phyloP scores from a whole-genome alignment of 2,113 vertebrate genomes.

The Phoxinus phoxinus region DNA sequence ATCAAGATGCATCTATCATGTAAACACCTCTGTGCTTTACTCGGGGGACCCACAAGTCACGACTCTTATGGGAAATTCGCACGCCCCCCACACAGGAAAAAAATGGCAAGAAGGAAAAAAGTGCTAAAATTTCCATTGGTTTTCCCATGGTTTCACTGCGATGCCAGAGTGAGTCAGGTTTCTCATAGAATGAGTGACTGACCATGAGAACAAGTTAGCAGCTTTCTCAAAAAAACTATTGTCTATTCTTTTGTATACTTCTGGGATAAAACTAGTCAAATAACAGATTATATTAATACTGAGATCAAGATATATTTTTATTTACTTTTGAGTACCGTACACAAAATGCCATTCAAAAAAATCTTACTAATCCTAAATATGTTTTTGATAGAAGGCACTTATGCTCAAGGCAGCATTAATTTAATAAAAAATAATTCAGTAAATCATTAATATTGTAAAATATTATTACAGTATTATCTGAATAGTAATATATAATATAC shows the following conservation, averaged over 20 bases:
- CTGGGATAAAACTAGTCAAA: not conserved
- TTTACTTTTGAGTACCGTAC: too few species aligned
- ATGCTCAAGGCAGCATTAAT: too few species aligned
- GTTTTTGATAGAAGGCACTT: too few species aligned
- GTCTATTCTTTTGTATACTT: not conserved
- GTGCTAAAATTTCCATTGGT: slow-evolving; percentile 37
- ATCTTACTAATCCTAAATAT: too few species aligned
- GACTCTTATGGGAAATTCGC: slow-evolving; percentile 47
- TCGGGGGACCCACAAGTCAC: slow-evolving; percentile 52
- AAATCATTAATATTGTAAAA: not conserved
- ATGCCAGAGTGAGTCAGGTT: slow-evolving; percentile 3
- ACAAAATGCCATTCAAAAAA: too few species aligned
- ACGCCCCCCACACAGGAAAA: slow-evolving; percentile 42
- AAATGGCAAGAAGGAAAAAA: slow-evolving; percentile 5
- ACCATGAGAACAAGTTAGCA: slow-evolving; percentile 1
- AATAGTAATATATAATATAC: too few species aligned
- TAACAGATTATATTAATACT: not conserved
- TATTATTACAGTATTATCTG: not conserved
- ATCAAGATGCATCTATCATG: slow-evolving; percentile 18
- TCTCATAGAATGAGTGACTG: slow-evolving; percentile 25
- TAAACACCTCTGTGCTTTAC: slow-evolving; percentile 13
- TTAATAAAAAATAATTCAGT: too few species aligned
- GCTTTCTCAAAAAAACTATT: not conserved
- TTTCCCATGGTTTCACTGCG: slow-evolving; percentile 35
- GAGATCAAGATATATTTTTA: not conserved